Evolutionary conservation across 2,113 vertebrate genomes (phyloP), one percentile per base, ranked within the genome.

Genomic region (Probosciger aterrimus): DNA sequence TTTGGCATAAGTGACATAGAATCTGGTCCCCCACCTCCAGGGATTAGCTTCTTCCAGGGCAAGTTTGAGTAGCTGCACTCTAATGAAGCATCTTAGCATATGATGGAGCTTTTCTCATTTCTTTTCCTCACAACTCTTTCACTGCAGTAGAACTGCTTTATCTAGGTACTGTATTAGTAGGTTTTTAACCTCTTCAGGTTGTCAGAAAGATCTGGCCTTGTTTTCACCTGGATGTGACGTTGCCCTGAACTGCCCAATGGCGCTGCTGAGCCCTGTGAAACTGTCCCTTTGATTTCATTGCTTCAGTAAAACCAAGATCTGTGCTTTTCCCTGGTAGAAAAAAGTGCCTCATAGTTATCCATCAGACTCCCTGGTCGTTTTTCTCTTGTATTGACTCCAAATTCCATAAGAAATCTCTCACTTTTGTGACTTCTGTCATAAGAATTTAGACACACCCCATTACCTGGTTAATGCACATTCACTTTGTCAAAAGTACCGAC

Each of bases 381-480:
- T 85, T 37, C 18, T 87, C 46, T 52, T 76, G 18, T 50, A 59
- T 8, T 86, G 77, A 53, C 63, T 94, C 19, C 50, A 47, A 39
- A 35, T 77, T 91, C 90, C 49, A 46, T 62, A 14, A 81, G 82
- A 93, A 93, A 59, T 78, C 27, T 70, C 86, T 50, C n/a, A 53
- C 31, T 74, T 94, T 46, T 1, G 0, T 78, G 52, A 22, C 70
- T 94, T 93, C 82, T 83, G 52, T 68, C 46, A 41, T 10, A 81
- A 85, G 78, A 64, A 81, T 57, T 96, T 86, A 68, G 82, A 52
- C 17, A 43, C 57, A 10, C 22, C 6, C 78, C 14, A 55, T 94
- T 92, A 96, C 86, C 88, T 95, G 93, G 92, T 97, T 95, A 96
- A 96, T 74, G 46, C 79, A 75, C 92, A 71, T 93, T 91, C 59